phyloP scores from a whole-genome alignment of 2,797 vertebrate species.

The Sarcoramphus papa region DNA sequence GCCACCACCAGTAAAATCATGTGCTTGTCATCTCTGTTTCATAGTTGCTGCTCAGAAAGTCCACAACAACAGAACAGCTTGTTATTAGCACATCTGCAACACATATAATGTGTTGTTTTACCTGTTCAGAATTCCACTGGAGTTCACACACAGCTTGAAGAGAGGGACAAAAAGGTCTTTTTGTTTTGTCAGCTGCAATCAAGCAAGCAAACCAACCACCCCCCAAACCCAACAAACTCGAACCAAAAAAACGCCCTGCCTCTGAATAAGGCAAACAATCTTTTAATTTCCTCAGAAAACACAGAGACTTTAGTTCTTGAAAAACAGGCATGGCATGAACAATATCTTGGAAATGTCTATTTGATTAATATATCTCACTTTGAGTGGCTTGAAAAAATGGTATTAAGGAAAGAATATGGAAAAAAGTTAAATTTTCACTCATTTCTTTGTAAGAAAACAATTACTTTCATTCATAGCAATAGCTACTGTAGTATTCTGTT shows the following conservation, averaged over 20 bases:
- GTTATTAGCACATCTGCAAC: constrained; percentile 44
- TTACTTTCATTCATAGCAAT: neutral
- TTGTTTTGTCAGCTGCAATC: constrained; percentile 10
- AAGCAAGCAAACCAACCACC: neutral
- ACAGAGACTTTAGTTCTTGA: neutral
- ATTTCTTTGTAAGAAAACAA: neutral
- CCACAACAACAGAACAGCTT: neutral
- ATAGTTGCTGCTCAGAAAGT: neutral
- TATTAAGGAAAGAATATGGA: neutral
- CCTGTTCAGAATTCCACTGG: constrained; percentile 14
- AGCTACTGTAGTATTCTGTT: neutral
- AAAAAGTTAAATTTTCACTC: neutral
- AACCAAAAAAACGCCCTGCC: neutral
- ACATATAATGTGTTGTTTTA: constrained; percentile 16
- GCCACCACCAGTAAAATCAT: neutral
- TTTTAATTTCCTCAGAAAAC: constrained; percentile 9
- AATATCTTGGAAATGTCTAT: neutral
- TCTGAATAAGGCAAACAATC: neutral
- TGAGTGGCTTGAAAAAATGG: neutral
- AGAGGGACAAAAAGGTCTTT: constrained; percentile 25
- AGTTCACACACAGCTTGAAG: neutral
- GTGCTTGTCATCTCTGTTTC: neutral
- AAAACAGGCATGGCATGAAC: neutral
- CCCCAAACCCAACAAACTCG: neutral
- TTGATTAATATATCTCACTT: neutral